Evolutionary conservation across 2,888 invertebrate species (phyloP), one percentile per base, ranked within the genome.

Genomic region (Chesias legatella): DNA sequence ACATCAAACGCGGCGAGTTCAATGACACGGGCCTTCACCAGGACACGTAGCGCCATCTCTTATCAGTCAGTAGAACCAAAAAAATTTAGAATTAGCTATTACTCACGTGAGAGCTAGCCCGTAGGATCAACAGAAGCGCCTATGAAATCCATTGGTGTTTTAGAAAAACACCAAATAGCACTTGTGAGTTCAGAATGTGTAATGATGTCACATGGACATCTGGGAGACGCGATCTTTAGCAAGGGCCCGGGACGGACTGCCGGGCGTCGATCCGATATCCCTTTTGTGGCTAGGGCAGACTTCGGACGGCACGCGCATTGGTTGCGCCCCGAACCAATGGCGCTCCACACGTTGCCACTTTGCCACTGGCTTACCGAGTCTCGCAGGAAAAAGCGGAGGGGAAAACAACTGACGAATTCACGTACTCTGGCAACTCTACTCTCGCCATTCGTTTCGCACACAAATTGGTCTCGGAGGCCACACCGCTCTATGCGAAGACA

Each of bases 231-330:
- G 60, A 63, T 74, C 66, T 68, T 66, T 73, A 63, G 50, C 82
- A 80, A 84, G 83, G 83, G 81, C 81, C 75, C 72, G 69, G 68
- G 63, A 67, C 74, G 74, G 75, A 85, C 83, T 84, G 80, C 61
- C 66, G 43, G 42, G 41, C 47, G 49, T 33, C 40, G 26, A 22
- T 30, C 59, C 60, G 40, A 54, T 58, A 65, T 82, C 80, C 82
- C 83, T 81, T 82, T 77, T 77, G 70, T 68, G 66, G 65, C 59
- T 73, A 80, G 82, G 82, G 80, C 78, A 65, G 67, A 57, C 56
- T 58, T 54, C 54, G 50, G 51, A 48, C 62, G 50, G 53, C 53
- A 46, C 65, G 54, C 61, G 67, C 73, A 83, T 85, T 85, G 84
- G 84, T 49, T 59, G 64, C 39, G 43, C 17, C 13, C 40, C 45